Conservation (phyloP, 1,140 invertebrate genomes). For the Apis laboriosa region DNA sequence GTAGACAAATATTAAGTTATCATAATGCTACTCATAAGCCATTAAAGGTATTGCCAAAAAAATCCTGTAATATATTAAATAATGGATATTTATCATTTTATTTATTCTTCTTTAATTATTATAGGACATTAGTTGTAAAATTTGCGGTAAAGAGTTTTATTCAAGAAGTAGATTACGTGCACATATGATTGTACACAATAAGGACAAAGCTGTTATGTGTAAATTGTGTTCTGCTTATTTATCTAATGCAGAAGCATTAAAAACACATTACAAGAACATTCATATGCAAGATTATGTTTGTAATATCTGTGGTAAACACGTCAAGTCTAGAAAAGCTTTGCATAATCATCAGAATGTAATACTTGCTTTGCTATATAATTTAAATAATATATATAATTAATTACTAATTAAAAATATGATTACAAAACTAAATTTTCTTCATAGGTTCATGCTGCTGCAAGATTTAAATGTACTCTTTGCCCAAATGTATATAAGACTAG, state of each 20-base stretch:
- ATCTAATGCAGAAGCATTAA: slow-evolving; percentile 58
- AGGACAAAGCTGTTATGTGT: slow-evolving; percentile 66
- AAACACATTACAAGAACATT: slow-evolving; percentile 63
- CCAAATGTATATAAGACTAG: slow-evolving; percentile 70
- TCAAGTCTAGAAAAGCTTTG: slow-evolving; percentile 69
- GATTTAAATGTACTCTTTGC: slow-evolving; percentile 68
- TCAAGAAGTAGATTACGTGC: slow-evolving; percentile 66
- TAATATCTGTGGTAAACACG: slow-evolving; percentile 63
- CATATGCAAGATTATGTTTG: slow-evolving; percentile 69
- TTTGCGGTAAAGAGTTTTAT: slow-evolving; percentile 68
- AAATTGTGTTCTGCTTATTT: slow-evolving; percentile 69
- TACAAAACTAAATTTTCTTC: neutral
- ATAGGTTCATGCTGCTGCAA: slow-evolving; percentile 68
- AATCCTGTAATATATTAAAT: neutral
- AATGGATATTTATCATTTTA: neutral
- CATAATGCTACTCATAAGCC: slow-evolving; percentile 68
- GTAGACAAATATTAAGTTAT: slow-evolving; percentile 67
- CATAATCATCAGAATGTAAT: slow-evolving; percentile 72
- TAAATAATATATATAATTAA: too few species aligned
- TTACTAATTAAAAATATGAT: neutral
- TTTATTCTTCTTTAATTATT: slow-evolving; percentile 23
- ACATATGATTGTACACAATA: slow-evolving; percentile 69
- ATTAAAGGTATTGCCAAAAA: slow-evolving; percentile 57
- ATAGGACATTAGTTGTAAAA: slow-evolving; percentile 67
- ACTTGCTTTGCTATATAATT: slow-evolving; percentile 4